Evolutionary conservation across 2,888 invertebrate genomes (phyloP), one percentile per base, ranked within the genome.

Genomic region (Carcina quercana): DNA sequence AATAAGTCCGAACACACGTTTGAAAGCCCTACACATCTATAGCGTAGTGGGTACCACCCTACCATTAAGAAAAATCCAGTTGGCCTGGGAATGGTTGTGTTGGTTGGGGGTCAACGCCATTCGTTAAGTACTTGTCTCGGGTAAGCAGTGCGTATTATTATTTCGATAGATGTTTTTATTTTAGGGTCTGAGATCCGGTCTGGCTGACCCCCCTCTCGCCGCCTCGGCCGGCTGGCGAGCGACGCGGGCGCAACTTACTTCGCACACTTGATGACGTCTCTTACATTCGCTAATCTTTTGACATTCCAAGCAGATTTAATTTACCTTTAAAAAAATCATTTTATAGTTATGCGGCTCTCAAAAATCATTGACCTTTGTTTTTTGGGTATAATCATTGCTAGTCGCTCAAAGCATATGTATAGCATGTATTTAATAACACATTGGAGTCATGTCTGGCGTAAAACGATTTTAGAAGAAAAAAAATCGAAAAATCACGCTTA

Each of bases 91-190:
- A 82, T 78, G 68, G 57, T 69, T 73, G 63, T n/a, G n/a, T n/a
- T n/a, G n/a, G n/a, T n/a, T n/a, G 74, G 75, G 79, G 82, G 82
- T 83, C 82, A 83, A 82, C 80, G 82, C 68, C 79, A 80, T 79
- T 72, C 71, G 71, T 63, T 67, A 72, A 70, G 79, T 79, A 80
- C 82, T 80, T 75, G 80, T 78, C 74, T 64, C 63, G 72, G 53
- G 70, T 66, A 68, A 69, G 71, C 68, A 68, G 74, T 75, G 71
- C 66, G 75, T 82, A 80, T 82, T 83, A 82, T 82, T 83, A 82
- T 80, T 82, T 65, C 70, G 78, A 80, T 76, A 74, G 78, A 78
- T 80, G 79, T 76, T 82, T 80, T 82, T 79, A 79, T 78, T 82
- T 79, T 70, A 79, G 82, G 82, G 82, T 79, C 76, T 83, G 82